Percentiles rank a stretch among this genome's conserved stretches.
Conservation (phyloP, 2,797 vertebrate species). For the Arnoldichthys spilopterus region DNA sequence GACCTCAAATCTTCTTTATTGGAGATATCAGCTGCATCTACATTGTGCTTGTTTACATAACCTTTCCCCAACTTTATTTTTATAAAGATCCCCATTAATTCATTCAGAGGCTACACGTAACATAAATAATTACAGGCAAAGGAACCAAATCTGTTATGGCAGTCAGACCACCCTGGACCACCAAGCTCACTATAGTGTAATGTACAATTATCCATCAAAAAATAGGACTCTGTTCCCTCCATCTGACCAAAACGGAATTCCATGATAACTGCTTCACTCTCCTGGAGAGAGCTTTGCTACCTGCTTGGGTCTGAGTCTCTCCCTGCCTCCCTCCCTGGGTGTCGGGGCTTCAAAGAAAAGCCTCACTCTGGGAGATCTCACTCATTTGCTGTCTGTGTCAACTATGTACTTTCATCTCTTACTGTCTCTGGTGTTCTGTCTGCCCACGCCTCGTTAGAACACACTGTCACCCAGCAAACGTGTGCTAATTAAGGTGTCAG, state of each 20-base stretch:
- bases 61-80: too few relatives aligned
- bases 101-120: too few relatives aligned
- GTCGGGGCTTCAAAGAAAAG: constrained; percentile 54
- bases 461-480: constrained; percentile 65
- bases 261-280: background rate
- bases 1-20: too few relatives aligned
- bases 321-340: constrained; percentile 34
- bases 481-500: constrained; percentile 74
- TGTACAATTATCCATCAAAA: background rate
- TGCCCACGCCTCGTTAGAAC: constrained; percentile 71
- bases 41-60: too few relatives aligned
- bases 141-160: too few relatives aligned
- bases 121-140: too few relatives aligned
- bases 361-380: constrained; percentile 60
- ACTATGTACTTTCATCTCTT: constrained; percentile 67
- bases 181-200: too few relatives aligned
- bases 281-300: constrained; percentile 4
- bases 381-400: constrained; percentile 67
- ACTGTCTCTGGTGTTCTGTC: constrained; percentile 63
- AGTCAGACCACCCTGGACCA: too few relatives aligned
- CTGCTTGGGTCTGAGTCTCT: constrained; percentile 21
- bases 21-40: too few relatives aligned
- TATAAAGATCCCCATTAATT: too few relatives aligned
- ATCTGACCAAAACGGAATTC: background rate
- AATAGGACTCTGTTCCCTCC: background rate